Evolutionary conservation across 2,888 invertebrate genomes (phyloP).

Genomic region (Drosophila antonietae): DNA sequence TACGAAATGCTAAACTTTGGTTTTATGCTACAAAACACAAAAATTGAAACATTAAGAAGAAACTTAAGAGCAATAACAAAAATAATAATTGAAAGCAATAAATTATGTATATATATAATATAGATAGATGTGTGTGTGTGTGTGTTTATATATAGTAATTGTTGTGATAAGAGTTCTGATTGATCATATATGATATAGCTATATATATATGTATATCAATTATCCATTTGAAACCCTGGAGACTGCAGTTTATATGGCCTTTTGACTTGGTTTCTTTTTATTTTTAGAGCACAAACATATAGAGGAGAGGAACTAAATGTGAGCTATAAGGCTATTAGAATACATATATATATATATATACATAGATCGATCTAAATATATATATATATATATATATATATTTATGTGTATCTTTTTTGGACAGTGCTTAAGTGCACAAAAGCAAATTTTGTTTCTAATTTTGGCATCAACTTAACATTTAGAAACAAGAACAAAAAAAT

Average conservation of each 20-base stretch:
- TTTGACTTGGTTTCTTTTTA: conserved; percentile 34
- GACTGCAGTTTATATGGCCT: conserved; percentile 59
- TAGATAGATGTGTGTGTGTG: conserved; percentile 41
- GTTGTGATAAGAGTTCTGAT: conserved; percentile 44
- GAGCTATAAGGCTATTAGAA: conserved; percentile 35
- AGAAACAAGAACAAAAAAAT: conserved; percentile 11
- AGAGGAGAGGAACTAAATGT: conserved; percentile 62
- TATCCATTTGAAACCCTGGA: conserved; percentile 70
- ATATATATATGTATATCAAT: conserved; percentile 10
- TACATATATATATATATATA: conserved; percentile 26
- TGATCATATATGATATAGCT: conserved; percentile 25
- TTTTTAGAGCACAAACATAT: conserved; percentile 25
- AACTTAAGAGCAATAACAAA: conserved; percentile 72
- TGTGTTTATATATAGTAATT: conserved; percentile 20
- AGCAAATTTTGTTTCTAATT: conserved; percentile 41
- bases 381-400: conserved; percentile 22
- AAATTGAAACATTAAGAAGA: conserved; percentile 46
- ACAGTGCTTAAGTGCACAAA: conserved; percentile 46
- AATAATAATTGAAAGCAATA: conserved; percentile 46
- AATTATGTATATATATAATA: conserved; percentile 34
- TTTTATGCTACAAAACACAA: conserved; percentile 78
- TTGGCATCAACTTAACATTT: conserved; percentile 71
- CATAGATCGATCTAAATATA: conserved; percentile 35
- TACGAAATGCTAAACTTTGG: conserved; percentile 80
- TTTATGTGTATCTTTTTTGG: conserved; percentile 25